Evolutionary conservation across 2,113 vertebrate genomes (phyloP).

Genomic region (Anolis carolinensis): DNA sequence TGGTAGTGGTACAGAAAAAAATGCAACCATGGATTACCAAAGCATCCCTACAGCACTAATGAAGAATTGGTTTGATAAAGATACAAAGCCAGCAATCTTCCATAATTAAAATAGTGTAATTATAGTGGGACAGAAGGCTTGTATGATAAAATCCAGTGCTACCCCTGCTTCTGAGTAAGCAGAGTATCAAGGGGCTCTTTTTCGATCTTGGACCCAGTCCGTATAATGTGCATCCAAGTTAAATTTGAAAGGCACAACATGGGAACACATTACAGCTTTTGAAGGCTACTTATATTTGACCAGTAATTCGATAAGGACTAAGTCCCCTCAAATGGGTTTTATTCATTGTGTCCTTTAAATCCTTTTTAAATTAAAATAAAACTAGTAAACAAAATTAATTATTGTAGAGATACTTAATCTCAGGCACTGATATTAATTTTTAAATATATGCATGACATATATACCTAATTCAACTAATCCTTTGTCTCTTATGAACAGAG

Average conservation of each 20-base stretch:
- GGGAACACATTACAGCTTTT: neutral
- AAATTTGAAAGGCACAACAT: neutral
- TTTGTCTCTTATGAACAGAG: neutral
- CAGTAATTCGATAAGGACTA: neutral
- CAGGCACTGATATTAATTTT: constrained; percentile 10
- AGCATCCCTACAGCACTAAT: too few species aligned
- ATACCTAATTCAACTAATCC: constrained; percentile 15
- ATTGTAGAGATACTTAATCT: constrained; percentile 28
- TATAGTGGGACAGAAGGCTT: too few species aligned
- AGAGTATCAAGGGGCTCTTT: too few species aligned
- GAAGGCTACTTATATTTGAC: neutral
- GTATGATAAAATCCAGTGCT: too few species aligned
- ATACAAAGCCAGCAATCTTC: too few species aligned
- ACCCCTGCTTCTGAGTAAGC: too few species aligned
- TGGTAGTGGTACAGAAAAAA: too few species aligned
- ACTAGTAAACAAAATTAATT: constrained; percentile 32
- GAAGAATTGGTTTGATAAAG: too few species aligned
- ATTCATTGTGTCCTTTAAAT: constrained; percentile 14
- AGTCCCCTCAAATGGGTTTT: neutral
- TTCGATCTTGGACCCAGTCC: too few species aligned
- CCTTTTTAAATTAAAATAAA: constrained; percentile 28
- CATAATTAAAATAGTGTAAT: too few species aligned
- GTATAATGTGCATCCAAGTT: too few species aligned
- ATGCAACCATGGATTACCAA: too few species aligned
- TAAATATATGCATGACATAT: constrained; percentile 17